Percentiles rank a stretch among this genome's conserved stretches.
Evolutionary conservation across 2,888 invertebrate genomes (phyloP).

Genomic region (Zaprionus lineosus): DNA sequence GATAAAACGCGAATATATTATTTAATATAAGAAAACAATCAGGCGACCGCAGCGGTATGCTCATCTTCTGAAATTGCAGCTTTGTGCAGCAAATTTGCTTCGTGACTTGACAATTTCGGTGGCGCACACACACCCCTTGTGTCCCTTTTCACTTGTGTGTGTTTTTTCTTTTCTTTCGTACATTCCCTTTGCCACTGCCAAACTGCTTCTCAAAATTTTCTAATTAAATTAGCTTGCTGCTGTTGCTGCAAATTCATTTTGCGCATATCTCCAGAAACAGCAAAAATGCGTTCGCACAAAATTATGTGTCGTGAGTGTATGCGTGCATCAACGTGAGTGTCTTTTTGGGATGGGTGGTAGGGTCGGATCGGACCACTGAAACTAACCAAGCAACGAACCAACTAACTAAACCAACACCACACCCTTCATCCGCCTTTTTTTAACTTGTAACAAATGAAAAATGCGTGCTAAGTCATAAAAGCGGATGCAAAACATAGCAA

Average conservation of each 20-base stretch:
- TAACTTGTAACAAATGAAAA: conserved; percentile 44
- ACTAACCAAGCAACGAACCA: conserved; percentile 43
- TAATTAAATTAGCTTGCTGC: conserved; percentile 69
- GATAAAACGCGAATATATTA: conserved; percentile 56
- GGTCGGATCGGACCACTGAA: conserved; percentile 2
- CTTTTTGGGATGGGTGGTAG: background rate
- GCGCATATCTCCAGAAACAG: conserved; percentile 23
- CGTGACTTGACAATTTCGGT: conserved; percentile 74
- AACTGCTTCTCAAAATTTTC: conserved; percentile 63
- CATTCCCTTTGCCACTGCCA: conserved; percentile 34
- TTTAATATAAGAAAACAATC: conserved; percentile 36
- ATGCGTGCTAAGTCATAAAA: conserved; percentile 57
- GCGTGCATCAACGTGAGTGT: conserved; percentile 1
- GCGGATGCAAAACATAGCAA: conserved; percentile 53
- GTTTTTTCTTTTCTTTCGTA: conserved; percentile 41
- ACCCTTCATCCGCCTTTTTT: conserved; percentile 28
- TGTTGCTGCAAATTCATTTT: conserved; percentile 49
- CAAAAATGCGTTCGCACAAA: conserved; percentile 23
- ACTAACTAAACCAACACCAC: conserved; percentile 33
- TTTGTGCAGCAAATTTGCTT: conserved; percentile 50
- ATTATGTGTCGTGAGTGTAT: conserved; percentile 33
- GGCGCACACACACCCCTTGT: conserved; percentile 26
- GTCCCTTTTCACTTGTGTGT: conserved; percentile 46
- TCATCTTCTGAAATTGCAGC: conserved; percentile 27
- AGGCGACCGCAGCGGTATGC: background rate